Percentiles rank a stretch among this genome's conserved stretches.
Evolutionary conservation across 2,888 invertebrate species (phyloP).

Genomic region (Ashinkailepas kermadecensis): DNA sequence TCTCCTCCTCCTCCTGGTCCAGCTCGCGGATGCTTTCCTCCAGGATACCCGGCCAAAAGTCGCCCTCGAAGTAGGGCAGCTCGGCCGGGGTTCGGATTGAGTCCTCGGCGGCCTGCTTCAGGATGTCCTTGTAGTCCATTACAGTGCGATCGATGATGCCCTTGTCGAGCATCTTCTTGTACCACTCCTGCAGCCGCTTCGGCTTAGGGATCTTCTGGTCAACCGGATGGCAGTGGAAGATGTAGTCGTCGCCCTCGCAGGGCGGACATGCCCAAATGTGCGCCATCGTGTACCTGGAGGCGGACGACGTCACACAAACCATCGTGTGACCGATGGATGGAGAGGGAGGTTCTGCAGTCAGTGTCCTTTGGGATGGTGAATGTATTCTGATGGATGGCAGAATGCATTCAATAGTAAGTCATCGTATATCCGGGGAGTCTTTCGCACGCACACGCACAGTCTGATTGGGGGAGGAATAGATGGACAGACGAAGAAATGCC

Average conservation of each 20-base stretch:
- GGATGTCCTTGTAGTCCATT: constrained; percentile 95
- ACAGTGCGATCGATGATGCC: constrained; percentile 97
- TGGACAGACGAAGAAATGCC: no score
- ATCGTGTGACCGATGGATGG: no score
- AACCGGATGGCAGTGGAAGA: constrained; percentile 98
- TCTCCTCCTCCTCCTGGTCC: constrained; percentile 67
- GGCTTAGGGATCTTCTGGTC: constrained; percentile 99
- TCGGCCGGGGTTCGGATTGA: constrained; percentile 87
- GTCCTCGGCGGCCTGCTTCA: constrained; percentile 98
- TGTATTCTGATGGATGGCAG: no score
- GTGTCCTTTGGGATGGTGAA: no score
- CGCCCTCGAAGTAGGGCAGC: constrained; percentile 96
- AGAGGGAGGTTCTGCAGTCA: no score
- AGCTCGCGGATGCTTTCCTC: constrained; percentile 99
- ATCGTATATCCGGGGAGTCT: no score
- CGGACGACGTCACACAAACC: no score
- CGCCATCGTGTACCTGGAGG: constrained; percentile 92
- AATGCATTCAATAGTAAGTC: no score
- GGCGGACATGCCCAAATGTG: constrained; percentile 99
- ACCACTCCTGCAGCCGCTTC: constrained; percentile 98
- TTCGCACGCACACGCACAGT: no score
- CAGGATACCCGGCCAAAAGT: constrained; percentile 99
- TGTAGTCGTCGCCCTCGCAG: constrained; percentile 99
- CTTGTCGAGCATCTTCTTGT: constrained; percentile 99
- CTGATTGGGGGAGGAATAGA: no score